Base-by-base conservation (phyloP, 2,797 vertebrate genomes). In the Syndactyla subalaris region DNA sequence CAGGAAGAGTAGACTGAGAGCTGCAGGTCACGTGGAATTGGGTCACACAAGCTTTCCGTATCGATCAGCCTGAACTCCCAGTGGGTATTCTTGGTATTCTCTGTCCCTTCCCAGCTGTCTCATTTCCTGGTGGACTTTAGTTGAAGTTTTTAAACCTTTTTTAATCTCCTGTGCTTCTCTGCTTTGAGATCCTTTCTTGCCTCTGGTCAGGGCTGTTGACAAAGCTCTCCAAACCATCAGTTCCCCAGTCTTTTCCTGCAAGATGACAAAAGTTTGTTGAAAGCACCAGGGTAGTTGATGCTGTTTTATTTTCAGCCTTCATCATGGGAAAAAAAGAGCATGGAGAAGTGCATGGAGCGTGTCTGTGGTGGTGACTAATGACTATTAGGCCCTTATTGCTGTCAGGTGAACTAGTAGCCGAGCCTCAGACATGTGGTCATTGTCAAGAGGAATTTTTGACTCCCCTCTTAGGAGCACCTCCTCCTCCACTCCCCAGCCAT, bases 391-490 rank as follows among this genome's bases (percentile, higher is more conserved):
- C 71, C 77, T 95, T 95, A 92, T 82, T 93, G 78, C 92, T 96
- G 95, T 96, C 96, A 96, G 94, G 95, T 96, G 97, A 95, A 96
- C 95, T 93, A 41, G 96, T 97, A 97, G 92, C 79, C 1, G 6
- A 93, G 91, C 74, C 83, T 95, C 92, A 92, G 80, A 93, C 98
- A 98, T 97, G 98, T 98, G 98, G 97, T 97, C 98, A 97, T 97
- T 80, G 89, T 98, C 98, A 98, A 98, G 80, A 94, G 93, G 96
- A 97, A 97, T 98, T 98, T 98, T 97, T 98, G 98, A 98, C 98
- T 98, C 95, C 77, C 85, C 92, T 97, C 95, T 95, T 87, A 75
- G 74, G 95, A 95, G 76, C 63, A 81, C 95, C 95, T 95, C 91
- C 72, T 96, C 97, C 96, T 84, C 70, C 92, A 81, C 88, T 94